Evolutionary conservation across 1,140 invertebrate species (phyloP).

Genomic region (Drosophila pachea): DNA sequence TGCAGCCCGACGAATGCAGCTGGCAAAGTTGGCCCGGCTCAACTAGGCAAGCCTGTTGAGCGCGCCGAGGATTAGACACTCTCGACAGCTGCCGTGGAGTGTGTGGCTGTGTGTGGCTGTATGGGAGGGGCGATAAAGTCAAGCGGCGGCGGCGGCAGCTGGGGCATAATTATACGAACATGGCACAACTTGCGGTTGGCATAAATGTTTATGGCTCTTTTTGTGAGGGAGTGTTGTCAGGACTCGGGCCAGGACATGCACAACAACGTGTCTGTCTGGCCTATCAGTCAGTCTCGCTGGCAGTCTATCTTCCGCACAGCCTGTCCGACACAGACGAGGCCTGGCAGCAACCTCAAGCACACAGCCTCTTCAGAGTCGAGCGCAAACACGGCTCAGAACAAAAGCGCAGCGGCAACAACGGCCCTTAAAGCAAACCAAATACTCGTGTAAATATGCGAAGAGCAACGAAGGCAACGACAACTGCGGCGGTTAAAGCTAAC

Average conservation of each 20-base stretch:
- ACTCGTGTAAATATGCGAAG: slow-evolving; percentile 19
- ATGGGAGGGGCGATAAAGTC: not conserved
- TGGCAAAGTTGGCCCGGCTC: slow-evolving; percentile 12
- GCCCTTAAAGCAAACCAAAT: slow-evolving; percentile 59
- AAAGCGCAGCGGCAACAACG: slow-evolving; percentile 59
- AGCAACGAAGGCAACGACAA: slow-evolving; percentile 33
- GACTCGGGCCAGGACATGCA: slow-evolving; percentile 22
- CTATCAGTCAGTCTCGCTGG: not conserved
- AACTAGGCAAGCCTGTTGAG: slow-evolving; percentile 27
- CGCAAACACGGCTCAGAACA: slow-evolving; percentile 41
- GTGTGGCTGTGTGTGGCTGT: no score
- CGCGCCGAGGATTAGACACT: slow-evolving; percentile 16
- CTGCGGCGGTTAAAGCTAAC: slow-evolving; percentile 51
- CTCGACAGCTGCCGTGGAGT: not conserved
- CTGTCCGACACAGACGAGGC: slow-evolving; percentile 10
- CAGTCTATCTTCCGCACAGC: slow-evolving; percentile 2
- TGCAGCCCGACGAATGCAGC: slow-evolving; percentile 7
- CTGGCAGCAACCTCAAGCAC: slow-evolving; percentile 61
- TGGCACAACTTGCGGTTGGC: slow-evolving; percentile 41
- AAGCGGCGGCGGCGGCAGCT: slow-evolving; percentile 34
- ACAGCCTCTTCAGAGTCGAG: slow-evolving; percentile 48
- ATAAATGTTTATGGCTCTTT: slow-evolving; percentile 62
- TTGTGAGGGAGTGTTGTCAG: slow-evolving; percentile 26
- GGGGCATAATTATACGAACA: slow-evolving; percentile 64
- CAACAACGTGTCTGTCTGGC: slow-evolving; percentile 23